These are phyloP conservation scores for Marronus borbonicus DNA, from an alignment of 2,888 invertebrate species.

Conservation along the genomic window DNA sequence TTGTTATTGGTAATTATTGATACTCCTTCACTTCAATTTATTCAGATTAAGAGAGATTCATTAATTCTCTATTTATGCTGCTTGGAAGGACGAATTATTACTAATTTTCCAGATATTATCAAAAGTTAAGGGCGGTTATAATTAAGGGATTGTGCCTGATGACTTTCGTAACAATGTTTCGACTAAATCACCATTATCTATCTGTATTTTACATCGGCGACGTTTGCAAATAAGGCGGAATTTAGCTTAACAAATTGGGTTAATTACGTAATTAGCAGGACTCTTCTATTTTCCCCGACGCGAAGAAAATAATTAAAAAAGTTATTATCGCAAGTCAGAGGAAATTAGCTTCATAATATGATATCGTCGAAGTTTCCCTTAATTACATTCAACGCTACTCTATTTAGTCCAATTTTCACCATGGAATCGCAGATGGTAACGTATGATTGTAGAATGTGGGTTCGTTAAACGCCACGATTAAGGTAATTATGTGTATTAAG, in stretches of 20 bases:
- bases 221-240: conserved; percentile 19
- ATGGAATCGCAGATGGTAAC: no score
- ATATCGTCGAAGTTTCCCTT: neutral
- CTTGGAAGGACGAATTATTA: no score
- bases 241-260: conserved; percentile 11
- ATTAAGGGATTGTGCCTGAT: neutral
- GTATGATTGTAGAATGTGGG: no score
- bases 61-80: no score
- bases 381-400: neutral
- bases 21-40: no score
- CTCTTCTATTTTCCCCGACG: neutral
- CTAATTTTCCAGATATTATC: no score
- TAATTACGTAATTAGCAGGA: conserved; percentile 16
- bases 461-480: no score
- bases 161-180: neutral
- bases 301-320: conserved; percentile 17
- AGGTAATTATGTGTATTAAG: no score
- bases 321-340: neutral
- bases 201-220: conserved; percentile 4
- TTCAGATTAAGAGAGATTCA: no score
- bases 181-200: conserved; percentile 19
- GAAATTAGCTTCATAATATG: neutral
- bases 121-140: no score
- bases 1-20: no score
- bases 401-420: no score